phyloP scores from a whole-genome alignment of 1,140 invertebrate species.

The Diabrotica undecimpunctata region DNA sequence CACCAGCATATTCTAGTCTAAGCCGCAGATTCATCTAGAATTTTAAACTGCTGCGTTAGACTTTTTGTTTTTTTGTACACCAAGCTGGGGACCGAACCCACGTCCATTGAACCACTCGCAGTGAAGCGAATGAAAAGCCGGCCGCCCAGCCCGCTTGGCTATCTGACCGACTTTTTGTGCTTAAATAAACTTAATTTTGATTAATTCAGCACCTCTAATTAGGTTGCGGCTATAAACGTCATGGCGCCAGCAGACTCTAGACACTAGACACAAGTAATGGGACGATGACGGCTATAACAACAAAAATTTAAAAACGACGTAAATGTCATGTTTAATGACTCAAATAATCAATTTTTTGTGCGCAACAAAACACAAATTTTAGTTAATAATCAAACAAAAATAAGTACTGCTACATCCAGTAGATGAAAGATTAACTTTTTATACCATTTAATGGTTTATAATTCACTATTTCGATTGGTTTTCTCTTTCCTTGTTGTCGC shows the following conservation, averaged over 20 bases:
- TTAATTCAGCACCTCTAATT: neutral
- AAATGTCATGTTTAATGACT: no score
- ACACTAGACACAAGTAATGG: slow-evolving; percentile 12
- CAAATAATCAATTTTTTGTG: neutral
- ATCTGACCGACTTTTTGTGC: slow-evolving; percentile 6
- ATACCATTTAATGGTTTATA: slow-evolving; percentile 3
- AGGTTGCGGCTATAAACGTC: slow-evolving; percentile 11
- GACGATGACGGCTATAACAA: neutral
- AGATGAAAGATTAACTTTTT: slow-evolving; percentile 8
- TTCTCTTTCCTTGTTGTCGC: no score
- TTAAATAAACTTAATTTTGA: slow-evolving; percentile 13
- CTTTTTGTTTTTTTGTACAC: no score
- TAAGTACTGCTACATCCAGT: neutral
- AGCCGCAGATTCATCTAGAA: no score
- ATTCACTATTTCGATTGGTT: no score
- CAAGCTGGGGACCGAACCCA: no score
- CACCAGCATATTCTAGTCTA: no score
- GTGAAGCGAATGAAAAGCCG: no score
- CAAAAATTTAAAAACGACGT: no score
- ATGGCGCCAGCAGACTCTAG: slow-evolving; percentile 6
- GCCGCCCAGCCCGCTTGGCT: no score
- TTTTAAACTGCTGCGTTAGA: no score
- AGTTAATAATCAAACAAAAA: neutral
- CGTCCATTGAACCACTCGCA: no score
- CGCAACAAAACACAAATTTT: neutral